Evolutionary conservation across 1,140 invertebrate species (phyloP).

Genomic region (Dendroctonus ponderosae): DNA sequence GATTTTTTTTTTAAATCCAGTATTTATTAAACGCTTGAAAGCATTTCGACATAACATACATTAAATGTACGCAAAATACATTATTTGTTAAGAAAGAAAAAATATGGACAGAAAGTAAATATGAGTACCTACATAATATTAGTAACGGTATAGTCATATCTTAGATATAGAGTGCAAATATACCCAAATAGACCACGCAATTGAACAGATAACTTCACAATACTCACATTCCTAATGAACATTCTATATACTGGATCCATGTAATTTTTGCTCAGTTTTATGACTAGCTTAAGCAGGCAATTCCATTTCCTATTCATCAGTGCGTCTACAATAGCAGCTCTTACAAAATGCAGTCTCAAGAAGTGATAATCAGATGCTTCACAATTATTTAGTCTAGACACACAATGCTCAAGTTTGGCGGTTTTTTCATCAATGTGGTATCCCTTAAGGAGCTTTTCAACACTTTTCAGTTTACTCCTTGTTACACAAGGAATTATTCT

Average conservation of each 20-base stretch:
- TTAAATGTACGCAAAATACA: too few species aligned
- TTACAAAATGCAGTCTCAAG: constrained; percentile 11
- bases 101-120: too few species aligned
- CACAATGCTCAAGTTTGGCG: constrained; percentile 4
- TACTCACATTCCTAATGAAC: constrained; percentile 21
- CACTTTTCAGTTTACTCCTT: too few species aligned
- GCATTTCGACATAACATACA: too few species aligned
- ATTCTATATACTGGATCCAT: constrained; percentile 11
- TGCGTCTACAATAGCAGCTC: constrained; percentile 8
- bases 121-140: too few species aligned
- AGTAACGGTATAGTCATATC: too few species aligned
- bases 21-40: too few species aligned
- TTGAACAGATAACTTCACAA: background rate
- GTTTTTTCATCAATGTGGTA: constrained; percentile 6
- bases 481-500: too few species aligned
- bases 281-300: constrained; percentile 9
- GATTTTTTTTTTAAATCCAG: too few species aligned
- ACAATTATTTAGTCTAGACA: constrained; percentile 1
- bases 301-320: constrained; percentile 19
- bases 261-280: constrained; percentile 6
- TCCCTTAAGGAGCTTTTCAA: too few species aligned
- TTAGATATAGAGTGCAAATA: background rate
- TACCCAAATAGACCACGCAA: background rate
- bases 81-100: too few species aligned
- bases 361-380: constrained; percentile 13